These are phyloP conservation scores for Spinus pinus DNA, from an alignment of 2,797 vertebrate genomes.

Conservation along the genomic window DNA sequence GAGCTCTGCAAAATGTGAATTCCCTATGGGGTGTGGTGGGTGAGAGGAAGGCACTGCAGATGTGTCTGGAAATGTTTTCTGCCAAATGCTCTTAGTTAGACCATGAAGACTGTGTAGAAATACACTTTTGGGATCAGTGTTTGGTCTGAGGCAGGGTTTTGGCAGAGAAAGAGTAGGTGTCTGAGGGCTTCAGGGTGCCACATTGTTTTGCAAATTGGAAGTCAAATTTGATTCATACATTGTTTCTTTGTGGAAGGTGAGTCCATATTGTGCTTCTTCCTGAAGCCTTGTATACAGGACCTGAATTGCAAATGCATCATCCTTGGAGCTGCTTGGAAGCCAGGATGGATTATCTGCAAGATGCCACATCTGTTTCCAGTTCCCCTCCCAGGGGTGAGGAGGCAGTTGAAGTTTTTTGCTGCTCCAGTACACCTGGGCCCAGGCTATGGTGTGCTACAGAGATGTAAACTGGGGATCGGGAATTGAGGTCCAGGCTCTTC, in stretches of 20 bases:
- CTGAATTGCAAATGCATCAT: not conserved
- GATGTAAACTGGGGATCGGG: not conserved
- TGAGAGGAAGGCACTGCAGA: not conserved
- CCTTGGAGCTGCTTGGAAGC: not conserved
- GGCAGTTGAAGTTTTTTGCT: not conserved
- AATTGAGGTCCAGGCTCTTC: not conserved
- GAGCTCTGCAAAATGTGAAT: not conserved
- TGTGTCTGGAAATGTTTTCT: not conserved
- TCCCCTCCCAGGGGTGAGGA: not conserved
- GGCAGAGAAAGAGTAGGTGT: not conserved
- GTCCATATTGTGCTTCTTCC: not conserved
- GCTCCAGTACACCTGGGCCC: not conserved
- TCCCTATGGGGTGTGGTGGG: not conserved
- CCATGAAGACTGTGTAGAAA: not conserved
- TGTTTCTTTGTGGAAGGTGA: not conserved
- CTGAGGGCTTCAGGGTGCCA: not conserved
- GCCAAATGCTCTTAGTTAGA: not conserved
- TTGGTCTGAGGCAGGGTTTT: not conserved
- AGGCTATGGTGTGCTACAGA: not conserved
- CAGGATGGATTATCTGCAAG: not conserved
- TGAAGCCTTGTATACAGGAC: not conserved
- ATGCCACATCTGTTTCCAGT: not conserved
- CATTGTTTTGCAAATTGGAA: not conserved
- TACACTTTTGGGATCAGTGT: not conserved
- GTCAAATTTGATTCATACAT: not conserved